Evolutionary conservation across 2,888 invertebrate genomes (phyloP), one percentile per base, ranked within the genome.

Genomic region (Drosophila hamatofila): DNA sequence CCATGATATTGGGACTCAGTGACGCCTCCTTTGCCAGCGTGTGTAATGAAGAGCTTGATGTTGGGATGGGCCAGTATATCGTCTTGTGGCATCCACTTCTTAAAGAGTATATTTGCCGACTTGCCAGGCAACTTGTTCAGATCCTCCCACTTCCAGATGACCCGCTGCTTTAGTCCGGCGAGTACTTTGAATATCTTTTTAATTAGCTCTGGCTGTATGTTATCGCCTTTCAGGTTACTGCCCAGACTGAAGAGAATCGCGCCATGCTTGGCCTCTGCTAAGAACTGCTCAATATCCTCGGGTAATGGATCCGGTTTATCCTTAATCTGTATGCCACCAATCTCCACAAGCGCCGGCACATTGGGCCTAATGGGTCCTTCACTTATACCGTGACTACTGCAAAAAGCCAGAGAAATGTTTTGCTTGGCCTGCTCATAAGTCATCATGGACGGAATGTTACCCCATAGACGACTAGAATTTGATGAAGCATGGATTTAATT

Each of bases 61-160:
- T 94, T 95, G 0, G 94, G 94, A 91, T 95, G 95, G 1, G 94
- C 94, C 91, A 96, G 91, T 44, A 96, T 94, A 77, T 95, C 95
- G 71, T 94, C 94, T 84, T 96, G 96, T 0, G 96, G 96, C 39
- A 96, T 85, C 96, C 96, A 96, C 75, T 95, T 94, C 65, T 88
- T 84, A 35, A 93, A 91, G 14, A 92, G 87, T 0, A 94, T 93
- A 70, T 94, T 94, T 0, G 83, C 46, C 0, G 94, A 91, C 11
- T 92, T 89, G 5, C 92, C 92, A 0, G 91, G 91, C 0, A 94
- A 83, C 5, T 91, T 91, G 18, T 94, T 93, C 0, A 94, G 94
- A 33, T 88, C 87, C 74, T 96, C 95, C 95, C 95, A 96, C 92
- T 96, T 96, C 95, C 95, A 96, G 16, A 96, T 83, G 0, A 96